These are phyloP conservation scores for Argya squamiceps DNA, from an alignment of 2,797 vertebrate species.

Conservation along the genomic window DNA sequence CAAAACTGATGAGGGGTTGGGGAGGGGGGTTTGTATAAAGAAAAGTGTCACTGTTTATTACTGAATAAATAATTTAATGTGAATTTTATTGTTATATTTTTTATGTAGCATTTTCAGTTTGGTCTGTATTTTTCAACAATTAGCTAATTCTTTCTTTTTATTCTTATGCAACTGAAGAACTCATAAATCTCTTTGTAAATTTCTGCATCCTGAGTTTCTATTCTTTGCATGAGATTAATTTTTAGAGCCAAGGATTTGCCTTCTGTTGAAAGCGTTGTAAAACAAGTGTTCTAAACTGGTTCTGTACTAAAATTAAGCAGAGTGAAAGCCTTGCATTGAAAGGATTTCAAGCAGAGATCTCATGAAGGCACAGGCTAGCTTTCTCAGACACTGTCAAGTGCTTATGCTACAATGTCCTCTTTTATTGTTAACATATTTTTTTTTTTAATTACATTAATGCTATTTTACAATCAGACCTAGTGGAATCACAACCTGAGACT, in stretches of 20 bases:
- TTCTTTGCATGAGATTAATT: background rate
- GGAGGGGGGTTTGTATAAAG: constrained; percentile 41
- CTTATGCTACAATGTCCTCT: background rate
- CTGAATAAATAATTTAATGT: constrained; percentile 81
- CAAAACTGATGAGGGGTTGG: background rate
- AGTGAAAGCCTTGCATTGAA: background rate
- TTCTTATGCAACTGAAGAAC: constrained; percentile 32
- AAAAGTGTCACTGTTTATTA: constrained; percentile 57
- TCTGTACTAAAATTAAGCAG: background rate
- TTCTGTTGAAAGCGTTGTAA: background rate
- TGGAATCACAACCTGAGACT: background rate
- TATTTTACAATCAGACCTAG: background rate
- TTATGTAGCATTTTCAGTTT: constrained; percentile 44
- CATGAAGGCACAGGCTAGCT: background rate
- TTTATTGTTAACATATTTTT: background rate
- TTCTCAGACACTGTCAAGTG: background rate
- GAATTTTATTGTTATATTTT: constrained; percentile 59
- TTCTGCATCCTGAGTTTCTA: constrained; percentile 14
- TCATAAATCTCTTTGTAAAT: constrained; percentile 52
- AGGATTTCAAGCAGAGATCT: background rate
- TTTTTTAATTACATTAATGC: background rate
- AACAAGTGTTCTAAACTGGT: constrained; percentile 15
- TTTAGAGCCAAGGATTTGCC: background rate
- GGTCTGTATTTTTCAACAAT: constrained; percentile 47
- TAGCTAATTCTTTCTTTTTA: constrained; percentile 34